A percentile compares a stretch with the other conserved stretches of the same genome.
phyloP scores from a whole-genome alignment of 2,113 vertebrate genomes.

The Pao palembangensis region DNA sequence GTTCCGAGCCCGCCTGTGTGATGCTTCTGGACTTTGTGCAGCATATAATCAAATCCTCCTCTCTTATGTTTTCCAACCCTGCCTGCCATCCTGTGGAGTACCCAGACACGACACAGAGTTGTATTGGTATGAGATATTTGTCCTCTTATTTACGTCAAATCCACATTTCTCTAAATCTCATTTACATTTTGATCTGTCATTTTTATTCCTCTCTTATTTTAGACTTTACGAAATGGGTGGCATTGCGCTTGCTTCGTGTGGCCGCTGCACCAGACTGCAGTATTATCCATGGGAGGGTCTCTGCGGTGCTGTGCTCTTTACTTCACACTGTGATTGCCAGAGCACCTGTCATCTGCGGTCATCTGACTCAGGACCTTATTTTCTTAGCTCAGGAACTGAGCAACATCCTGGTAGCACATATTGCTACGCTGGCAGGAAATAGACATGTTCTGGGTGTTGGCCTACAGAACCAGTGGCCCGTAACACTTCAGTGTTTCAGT shows the following conservation, averaged over 20 bases:
- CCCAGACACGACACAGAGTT: conserved; percentile 75
- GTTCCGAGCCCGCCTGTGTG: conserved; percentile 89
- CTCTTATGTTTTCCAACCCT: conserved; percentile 91
- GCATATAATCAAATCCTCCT: conserved; percentile 95
- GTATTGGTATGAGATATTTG: conserved; percentile 74
- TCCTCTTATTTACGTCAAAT: not conserved
- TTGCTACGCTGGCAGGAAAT: conserved; percentile 10
- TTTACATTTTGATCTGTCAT: not conserved
- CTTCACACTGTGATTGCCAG: conserved; percentile 87
- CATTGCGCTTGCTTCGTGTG: conserved; percentile 86
- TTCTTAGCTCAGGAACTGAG: conserved; percentile 82
- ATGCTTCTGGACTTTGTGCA: conserved; percentile 98
- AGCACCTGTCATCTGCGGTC: conserved; percentile 79
- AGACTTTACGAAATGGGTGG: conserved; percentile 96
- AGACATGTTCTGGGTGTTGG: conserved; percentile 17
- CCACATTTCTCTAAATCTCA: not conserved
- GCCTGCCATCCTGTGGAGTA: conserved; percentile 75
- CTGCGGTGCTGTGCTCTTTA: conserved; percentile 84
- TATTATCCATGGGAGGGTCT: conserved; percentile 79
- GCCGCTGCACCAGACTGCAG: conserved; percentile 85
- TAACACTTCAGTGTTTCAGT: conserved; percentile 73
- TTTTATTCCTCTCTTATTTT: conserved; percentile 3
- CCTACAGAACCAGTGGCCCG: conserved; percentile 77
- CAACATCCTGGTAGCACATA: conserved; percentile 66
- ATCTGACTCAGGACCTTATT: conserved; percentile 80